Evolutionary conservation across 1,140 invertebrate species (phyloP).

Genomic region (Proctacanthus coquilletti): DNA sequence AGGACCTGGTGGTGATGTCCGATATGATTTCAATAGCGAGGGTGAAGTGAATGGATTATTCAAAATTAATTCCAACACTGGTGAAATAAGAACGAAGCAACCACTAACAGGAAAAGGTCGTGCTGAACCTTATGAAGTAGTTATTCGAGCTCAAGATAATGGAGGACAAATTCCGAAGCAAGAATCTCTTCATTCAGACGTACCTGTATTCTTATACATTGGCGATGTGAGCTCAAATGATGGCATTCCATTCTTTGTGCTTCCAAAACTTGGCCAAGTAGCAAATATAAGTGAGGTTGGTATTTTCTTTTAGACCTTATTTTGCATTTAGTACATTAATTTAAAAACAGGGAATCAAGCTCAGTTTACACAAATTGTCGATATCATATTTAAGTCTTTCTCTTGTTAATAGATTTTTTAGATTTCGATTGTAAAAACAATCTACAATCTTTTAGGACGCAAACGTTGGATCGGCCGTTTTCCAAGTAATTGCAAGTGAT

Average conservation of each 20-base stretch:
- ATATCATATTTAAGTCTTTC: not conserved
- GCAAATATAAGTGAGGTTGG: constrained; percentile 51
- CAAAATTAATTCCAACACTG: constrained; percentile 46
- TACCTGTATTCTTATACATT: constrained; percentile 49
- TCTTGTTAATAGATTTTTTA: constrained; percentile 1
- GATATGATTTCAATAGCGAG: constrained; percentile 54
- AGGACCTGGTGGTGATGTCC: constrained; percentile 46
- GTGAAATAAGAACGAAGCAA: constrained; percentile 46
- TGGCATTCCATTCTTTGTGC: constrained; percentile 60
- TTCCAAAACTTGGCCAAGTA: constrained; percentile 50
- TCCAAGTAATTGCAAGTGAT: constrained; percentile 61
- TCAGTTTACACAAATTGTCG: not conserved
- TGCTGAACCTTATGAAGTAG: constrained; percentile 52
- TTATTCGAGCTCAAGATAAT: constrained; percentile 52
- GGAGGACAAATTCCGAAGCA: constrained; percentile 38
- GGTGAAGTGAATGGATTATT: constrained; percentile 53
- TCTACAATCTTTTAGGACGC: constrained; percentile 39
- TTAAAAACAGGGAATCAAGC: not conserved
- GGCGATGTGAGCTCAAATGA: constrained; percentile 72
- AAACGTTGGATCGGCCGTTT: constrained; percentile 54
- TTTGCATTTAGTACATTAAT: constrained; percentile 3
- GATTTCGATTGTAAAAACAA: not conserved
- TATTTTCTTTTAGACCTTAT: constrained; percentile 7
- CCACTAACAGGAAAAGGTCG: constrained; percentile 60
- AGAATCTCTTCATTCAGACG: constrained; percentile 38